Percentiles rank a stretch among this genome's conserved stretches.
Conservation (phyloP, 2,797 vertebrate species). For the Chaetophractus vellerosus region DNA sequence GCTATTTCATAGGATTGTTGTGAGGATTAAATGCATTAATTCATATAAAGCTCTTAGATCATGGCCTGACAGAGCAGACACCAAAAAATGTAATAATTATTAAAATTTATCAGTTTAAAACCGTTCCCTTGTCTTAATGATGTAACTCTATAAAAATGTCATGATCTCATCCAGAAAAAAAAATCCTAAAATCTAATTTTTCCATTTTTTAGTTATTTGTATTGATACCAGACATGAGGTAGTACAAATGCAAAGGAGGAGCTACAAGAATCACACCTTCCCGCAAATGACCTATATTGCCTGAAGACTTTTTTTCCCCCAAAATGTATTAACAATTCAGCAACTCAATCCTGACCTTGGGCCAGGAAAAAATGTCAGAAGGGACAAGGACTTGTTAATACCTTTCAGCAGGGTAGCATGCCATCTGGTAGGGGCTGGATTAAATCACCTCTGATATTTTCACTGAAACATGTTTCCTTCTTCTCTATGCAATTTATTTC, state of each 20-base stretch:
- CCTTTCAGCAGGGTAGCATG: not conserved
- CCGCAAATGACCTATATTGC: not conserved
- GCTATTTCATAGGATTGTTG: not conserved
- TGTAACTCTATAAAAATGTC: slow-evolving; percentile 59
- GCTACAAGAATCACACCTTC: slow-evolving; percentile 28
- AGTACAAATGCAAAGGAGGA: slow-evolving; percentile 32
- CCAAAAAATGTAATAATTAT: not conserved
- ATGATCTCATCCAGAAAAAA: slow-evolving; percentile 27
- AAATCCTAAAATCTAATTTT: slow-evolving; percentile 31
- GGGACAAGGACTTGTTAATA: not conserved
- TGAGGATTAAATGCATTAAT: slow-evolving; percentile 22
- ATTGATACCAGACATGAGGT: slow-evolving; percentile 46
- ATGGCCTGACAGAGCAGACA: slow-evolving; percentile 25
- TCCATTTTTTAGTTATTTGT: slow-evolving; percentile 51
- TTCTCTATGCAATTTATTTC: not conserved
- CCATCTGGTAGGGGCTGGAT: not conserved
- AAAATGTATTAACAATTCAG: not conserved
- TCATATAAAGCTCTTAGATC: slow-evolving; percentile 14
- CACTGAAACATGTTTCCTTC: not conserved
- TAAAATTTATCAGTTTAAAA: slow-evolving; percentile 41
- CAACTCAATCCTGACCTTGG: not conserved
- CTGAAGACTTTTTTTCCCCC: not conserved
- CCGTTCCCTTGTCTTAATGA: slow-evolving; percentile 33
- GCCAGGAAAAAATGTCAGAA: not conserved
- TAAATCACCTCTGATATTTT: not conserved